Evolutionary conservation across 2,797 vertebrate species (phyloP).

Genomic region (Crax fasciolata): DNA sequence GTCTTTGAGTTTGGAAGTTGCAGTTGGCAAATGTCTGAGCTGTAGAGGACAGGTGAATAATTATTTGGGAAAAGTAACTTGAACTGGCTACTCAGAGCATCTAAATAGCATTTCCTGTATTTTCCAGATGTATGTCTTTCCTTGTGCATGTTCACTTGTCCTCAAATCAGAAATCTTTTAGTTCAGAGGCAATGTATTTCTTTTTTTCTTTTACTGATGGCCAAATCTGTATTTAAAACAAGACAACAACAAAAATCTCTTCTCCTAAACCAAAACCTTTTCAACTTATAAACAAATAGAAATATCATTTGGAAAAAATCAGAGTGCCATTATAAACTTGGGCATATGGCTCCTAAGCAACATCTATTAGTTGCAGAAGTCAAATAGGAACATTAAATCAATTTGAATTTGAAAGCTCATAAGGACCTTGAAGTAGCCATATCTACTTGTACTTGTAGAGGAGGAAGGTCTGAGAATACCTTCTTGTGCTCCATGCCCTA

Average conservation of each 20-base stretch:
- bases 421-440: not conserved
- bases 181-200: not conserved
- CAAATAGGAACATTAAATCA: not conserved
- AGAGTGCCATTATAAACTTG: not conserved
- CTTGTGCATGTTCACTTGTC: constrained; percentile 17
- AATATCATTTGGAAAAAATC: constrained; percentile 12
- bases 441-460: not conserved
- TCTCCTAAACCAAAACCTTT: constrained; percentile 13
- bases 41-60: constrained; percentile 17
- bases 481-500: not conserved
- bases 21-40: not conserved
- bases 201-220: not conserved
- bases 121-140: constrained; percentile 56
- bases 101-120: constrained; percentile 56
- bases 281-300: not conserved
- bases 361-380: not conserved
- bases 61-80: constrained; percentile 67
- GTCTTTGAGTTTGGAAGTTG: not conserved
- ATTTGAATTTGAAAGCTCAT: not conserved
- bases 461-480: not conserved
- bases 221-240: not conserved
- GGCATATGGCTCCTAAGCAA: not conserved
- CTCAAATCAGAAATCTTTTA: constrained; percentile 32
- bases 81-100: constrained; percentile 14
- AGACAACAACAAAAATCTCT: not conserved